A percentile compares a stretch with the other conserved stretches of the same genome.
phyloP scores from a whole-genome alignment of 2,113 vertebrate species.

The Crotophaga sulcirostris region DNA sequence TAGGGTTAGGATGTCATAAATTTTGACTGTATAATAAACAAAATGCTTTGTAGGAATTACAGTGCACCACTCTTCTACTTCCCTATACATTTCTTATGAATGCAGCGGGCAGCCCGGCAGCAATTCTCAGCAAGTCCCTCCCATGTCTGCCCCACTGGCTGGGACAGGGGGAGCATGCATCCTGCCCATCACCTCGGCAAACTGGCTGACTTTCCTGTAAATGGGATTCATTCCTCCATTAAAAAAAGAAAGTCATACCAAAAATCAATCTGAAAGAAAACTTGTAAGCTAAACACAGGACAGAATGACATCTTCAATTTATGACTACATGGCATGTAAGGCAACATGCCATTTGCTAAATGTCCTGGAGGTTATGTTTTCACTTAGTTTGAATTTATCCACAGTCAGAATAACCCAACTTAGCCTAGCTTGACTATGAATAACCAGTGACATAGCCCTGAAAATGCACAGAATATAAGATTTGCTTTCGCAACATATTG shows the following conservation, averaged over 20 bases:
- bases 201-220: not conserved
- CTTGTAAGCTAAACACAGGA: not conserved
- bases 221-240: not conserved
- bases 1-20: not conserved
- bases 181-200: not conserved
- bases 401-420: not conserved
- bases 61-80: not conserved
- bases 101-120: not conserved
- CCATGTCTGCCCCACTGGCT: not conserved
- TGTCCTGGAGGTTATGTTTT: not conserved
- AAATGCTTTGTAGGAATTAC: not conserved
- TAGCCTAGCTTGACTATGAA: not conserved
- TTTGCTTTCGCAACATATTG: not conserved
- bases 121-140: not conserved
- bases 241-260: not conserved
- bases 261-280: not conserved
- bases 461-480: not conserved
- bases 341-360: not conserved
- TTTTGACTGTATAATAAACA: not conserved
- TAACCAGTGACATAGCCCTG: not conserved
- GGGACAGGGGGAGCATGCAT: not conserved
- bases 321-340: not conserved
- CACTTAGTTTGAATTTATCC: not conserved
- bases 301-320: not conserved
- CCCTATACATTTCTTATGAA: fast-evolving